Evolutionary conservation across 2,113 vertebrate genomes (phyloP), one percentile per base, ranked within the genome.

Genomic region (Urocynchramus pylzowi): DNA sequence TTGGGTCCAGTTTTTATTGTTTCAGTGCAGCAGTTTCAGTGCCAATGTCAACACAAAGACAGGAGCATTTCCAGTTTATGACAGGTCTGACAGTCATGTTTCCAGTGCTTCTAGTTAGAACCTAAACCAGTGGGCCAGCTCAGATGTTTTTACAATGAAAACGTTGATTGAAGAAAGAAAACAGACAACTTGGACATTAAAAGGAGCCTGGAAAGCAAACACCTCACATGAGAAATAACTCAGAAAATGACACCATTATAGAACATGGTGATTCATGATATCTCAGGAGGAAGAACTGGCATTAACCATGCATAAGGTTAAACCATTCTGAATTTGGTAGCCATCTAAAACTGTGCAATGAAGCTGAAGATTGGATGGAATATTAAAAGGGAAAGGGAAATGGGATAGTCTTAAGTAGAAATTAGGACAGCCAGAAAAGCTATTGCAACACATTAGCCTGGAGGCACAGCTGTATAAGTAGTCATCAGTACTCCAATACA

Each of bases 21-120:
- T 92, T 94, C 76, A 79, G 52, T 42, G 33, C 30, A 86, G 73
- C 35, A 65, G 77, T 85, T 88, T 82, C 85, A 90, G 49, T 64
- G 67, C 74, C 94, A 96, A 96, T 75, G 41, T 91, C 90, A 97
- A 93, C 59, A 93, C 6, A 68, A 93, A 84, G 83, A 96, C 50
- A 84, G 44, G 37, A 96, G 65, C 59, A 60, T 91, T 98, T 97
- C 90, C 92, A 75, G 84, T 76, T 96, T 94, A 79, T 69, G 87
- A 52, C 77, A 60, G 65, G 47, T 71, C 86, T 94, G 71, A 89
- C 87, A 79, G 47, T 70, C 81, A 45, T 54, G n/a, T 39, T 90
- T 92, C 73, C 83, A 90, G 39, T 71, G 39, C 52, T 79, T 83
- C 52, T 91, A 87, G 21, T n/a, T 87, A 49, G 56, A 82, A 96